Conservation (phyloP, 1,140 invertebrate species). For the Hylyphantes graminicola region DNA sequence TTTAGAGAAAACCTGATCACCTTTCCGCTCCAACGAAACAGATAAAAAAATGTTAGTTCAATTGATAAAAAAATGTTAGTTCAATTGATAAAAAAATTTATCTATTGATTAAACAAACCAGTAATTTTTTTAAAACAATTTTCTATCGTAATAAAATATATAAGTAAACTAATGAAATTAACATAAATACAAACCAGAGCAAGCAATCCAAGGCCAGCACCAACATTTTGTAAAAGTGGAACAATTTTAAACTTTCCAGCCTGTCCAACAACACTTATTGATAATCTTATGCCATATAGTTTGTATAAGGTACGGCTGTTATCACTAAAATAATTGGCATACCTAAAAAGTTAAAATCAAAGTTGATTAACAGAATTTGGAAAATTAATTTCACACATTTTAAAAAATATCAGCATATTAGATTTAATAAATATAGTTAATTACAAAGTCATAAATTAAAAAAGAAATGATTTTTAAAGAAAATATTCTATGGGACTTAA, state of each 20-base stretch:
- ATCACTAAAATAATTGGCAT: slow-evolving; percentile 69
- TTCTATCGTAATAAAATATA: too few relatives aligned
- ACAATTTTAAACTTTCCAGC: slow-evolving; percentile 71
- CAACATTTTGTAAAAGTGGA: slow-evolving; percentile 71
- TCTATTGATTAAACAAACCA: too few relatives aligned
- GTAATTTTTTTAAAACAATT: too few relatives aligned
- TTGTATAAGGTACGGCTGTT: slow-evolving; percentile 70
- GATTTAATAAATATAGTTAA: not conserved
- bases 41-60: too few relatives aligned
- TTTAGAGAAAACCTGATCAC: too few relatives aligned
- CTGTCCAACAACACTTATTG: slow-evolving; percentile 69
- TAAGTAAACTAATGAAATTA: not conserved
- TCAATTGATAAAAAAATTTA: too few relatives aligned
- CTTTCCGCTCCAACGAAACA: too few relatives aligned
- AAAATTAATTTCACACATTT: not conserved
- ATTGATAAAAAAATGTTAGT: too few relatives aligned
- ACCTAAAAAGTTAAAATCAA: slow-evolving; percentile 64
- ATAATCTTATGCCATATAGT: slow-evolving; percentile 71
- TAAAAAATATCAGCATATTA: not conserved
- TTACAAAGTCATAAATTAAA: not conserved
- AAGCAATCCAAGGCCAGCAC: slow-evolving; percentile 71
- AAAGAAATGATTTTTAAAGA: not conserved
- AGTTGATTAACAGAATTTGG: too few relatives aligned
- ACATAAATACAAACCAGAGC: slow-evolving; percentile 67
- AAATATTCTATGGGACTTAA: not conserved